Evolutionary conservation across 2,797 vertebrate genomes (phyloP), one percentile per base, ranked within the genome.

Genomic region (Artibeus lituratus): DNA sequence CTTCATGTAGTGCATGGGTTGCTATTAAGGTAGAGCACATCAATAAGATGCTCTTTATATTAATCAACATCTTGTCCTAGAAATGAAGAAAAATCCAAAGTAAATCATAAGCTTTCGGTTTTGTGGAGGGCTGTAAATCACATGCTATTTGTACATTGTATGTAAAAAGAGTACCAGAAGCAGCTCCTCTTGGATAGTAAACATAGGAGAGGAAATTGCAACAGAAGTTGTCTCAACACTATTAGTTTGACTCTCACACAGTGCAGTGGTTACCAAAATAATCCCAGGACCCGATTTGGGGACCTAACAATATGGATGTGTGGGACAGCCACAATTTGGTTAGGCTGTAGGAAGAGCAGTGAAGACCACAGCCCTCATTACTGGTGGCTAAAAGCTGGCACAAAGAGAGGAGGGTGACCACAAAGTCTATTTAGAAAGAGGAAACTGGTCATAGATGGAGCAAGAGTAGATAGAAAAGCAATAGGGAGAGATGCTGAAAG

Each of bases 31-130:
- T 98, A 95, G 98, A 99, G 96, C 96, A 99, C 95, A 99, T 98
- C 99, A 99, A 99, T 97, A 99, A 98, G 98, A 99, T 98, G 95
- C 98, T 99, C 98, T 99, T 99, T 98, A 99, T 98, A 98, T 99
- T 99, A 98, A 99, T 98, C 98, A 99, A 97, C 99, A 99, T 99
- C 99, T 99, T 99, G 98, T 97, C 98, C 98, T 99, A 98, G 97
- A 98, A 97, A 98, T 35, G 90, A 98, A 98, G 96, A 91, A 97
- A 97, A 95, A 97, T 59, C n/a, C 29, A 87, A 82, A 94, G 83
- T 51, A 72, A 96, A 62, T 78, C 35, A 57, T 92, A 89, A 90
- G 39, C 51, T 89, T 37, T 94, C 81, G 72, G n/a, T 2, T 47
- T 44, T 24, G 39, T 2, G 44, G 88, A 78, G 32, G 7, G 26